These are phyloP conservation scores for Gambusia affinis DNA, from an alignment of 2,113 vertebrate species.

Conservation along the genomic window DNA sequence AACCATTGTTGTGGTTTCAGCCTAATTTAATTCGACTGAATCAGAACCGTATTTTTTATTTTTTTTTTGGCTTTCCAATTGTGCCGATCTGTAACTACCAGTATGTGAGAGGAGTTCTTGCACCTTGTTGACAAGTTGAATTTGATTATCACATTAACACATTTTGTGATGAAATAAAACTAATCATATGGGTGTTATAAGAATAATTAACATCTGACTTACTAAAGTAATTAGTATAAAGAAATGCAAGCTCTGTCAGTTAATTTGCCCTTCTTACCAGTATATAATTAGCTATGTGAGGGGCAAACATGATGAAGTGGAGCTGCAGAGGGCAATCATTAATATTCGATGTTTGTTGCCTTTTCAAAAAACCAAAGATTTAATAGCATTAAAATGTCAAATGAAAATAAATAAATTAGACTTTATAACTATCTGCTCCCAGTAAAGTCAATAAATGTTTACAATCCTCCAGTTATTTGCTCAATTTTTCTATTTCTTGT, in stretches of 20 bases:
- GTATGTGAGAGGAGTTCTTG: constrained; percentile 1
- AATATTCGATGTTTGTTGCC: constrained; percentile 72
- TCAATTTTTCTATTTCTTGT: no score
- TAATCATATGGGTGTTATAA: constrained; percentile 60
- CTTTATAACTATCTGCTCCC: no score
- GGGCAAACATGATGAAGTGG: constrained; percentile 71
- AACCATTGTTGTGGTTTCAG: constrained; percentile 31
- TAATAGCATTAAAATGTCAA: background rate
- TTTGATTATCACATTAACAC: constrained; percentile 23
- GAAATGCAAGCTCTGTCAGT: constrained; percentile 63
- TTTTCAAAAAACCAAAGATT: constrained; percentile 63
- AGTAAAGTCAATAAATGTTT: no score
- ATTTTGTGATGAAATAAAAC: constrained; percentile 39
- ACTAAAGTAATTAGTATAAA: constrained; percentile 75
- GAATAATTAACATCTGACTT: constrained; percentile 71
- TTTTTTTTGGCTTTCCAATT: constrained; percentile 12
- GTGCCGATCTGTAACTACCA: background rate
- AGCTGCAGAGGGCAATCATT: constrained; percentile 59
- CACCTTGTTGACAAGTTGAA: constrained; percentile 17
- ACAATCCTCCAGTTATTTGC: no score
- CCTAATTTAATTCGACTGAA: constrained; percentile 56
- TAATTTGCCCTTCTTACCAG: constrained; percentile 78
- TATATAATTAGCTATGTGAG: constrained; percentile 74
- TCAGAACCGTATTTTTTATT: constrained; percentile 11
- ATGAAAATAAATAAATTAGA: background rate